Percentiles rank a stretch among this genome's conserved stretches.
phyloP scores from a whole-genome alignment of 2,888 invertebrate genomes.

The Xestia sexstrigata region DNA sequence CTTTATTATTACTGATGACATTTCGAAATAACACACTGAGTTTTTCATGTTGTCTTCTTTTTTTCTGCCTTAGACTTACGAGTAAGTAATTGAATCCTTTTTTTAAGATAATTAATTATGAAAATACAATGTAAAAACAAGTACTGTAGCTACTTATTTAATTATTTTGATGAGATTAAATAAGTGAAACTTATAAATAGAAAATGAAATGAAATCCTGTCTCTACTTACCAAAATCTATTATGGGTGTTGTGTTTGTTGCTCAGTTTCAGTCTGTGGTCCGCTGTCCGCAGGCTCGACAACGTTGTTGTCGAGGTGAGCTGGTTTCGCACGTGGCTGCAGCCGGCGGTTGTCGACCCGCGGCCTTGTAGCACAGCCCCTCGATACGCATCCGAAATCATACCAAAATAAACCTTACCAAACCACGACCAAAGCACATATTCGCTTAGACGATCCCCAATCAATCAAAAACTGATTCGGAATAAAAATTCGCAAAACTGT shows the following conservation, averaged over 20 bases:
- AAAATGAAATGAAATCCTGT: conserved; percentile 17
- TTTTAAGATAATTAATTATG: neutral
- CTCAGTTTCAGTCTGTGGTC: conserved; percentile 25
- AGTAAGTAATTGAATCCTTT: neutral
- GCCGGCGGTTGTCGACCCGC: conserved; percentile 85
- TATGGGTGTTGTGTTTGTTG: conserved; percentile 44
- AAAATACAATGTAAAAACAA: neutral
- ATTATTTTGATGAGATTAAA: neutral
- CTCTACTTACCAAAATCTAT: conserved; percentile 21
- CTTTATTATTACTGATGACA: neutral
- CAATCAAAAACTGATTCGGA: conserved; percentile 65
- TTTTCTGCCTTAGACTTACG: neutral
- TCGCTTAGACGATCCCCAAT: conserved; percentile 52
- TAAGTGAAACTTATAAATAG: conserved; percentile 19
- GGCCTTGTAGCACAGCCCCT: conserved; percentile 85
- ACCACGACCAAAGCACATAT: conserved; percentile 60
- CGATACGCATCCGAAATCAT: conserved; percentile 62
- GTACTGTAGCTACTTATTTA: too few relatives aligned
- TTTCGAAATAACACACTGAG: neutral
- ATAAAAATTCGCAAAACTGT: conserved; percentile 65
- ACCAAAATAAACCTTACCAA: conserved; percentile 70
- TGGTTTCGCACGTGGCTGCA: conserved; percentile 85
- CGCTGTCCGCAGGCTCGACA: conserved; percentile 43
- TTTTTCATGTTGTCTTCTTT: neutral
- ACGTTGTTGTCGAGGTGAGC: conserved; percentile 81